These are phyloP conservation scores for Trilocha varians DNA, from an alignment of 2,888 invertebrate species.

Conservation along the genomic window DNA sequence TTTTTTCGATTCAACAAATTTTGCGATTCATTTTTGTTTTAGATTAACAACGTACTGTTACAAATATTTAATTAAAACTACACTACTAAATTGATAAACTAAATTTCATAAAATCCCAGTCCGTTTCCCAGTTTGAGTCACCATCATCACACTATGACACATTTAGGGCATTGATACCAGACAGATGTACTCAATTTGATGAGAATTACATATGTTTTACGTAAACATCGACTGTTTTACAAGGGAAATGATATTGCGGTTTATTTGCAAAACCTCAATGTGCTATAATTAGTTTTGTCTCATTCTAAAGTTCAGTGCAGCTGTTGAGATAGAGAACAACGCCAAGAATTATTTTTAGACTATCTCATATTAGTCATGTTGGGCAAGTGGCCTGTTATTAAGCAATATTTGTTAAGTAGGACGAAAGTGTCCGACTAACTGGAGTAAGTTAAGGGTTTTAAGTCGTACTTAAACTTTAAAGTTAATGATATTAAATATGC, in stretches of 20 bases:
- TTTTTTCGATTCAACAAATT: too few species aligned
- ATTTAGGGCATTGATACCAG: slow-evolving; percentile 47
- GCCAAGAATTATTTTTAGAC: slow-evolving; percentile 53
- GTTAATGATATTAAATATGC: too few species aligned
- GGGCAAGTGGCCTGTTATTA: slow-evolving; percentile 13
- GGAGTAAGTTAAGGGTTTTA: too few species aligned
- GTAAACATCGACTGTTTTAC: not conserved
- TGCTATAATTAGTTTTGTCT: slow-evolving; percentile 1
- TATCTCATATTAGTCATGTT: slow-evolving; percentile 52
- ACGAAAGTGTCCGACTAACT: not conserved
- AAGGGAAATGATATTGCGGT: not conserved
- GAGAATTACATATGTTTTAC: not conserved
- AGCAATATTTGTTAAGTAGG: not conserved
- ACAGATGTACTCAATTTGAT: not conserved
- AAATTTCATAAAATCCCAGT: slow-evolving; percentile 26
- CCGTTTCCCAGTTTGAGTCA: slow-evolving; percentile 40
- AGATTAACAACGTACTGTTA: too few species aligned
- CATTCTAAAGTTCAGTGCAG: slow-evolving; percentile 22
- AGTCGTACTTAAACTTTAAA: too few species aligned
- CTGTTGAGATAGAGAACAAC: slow-evolving; percentile 40
- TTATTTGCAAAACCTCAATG: not conserved
- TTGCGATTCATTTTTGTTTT: too few species aligned
- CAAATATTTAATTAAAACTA: too few species aligned
- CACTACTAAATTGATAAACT: too few species aligned
- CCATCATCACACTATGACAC: slow-evolving; percentile 45